Base-by-base conservation (phyloP, 2,113 vertebrate genomes). In the Zosterops pallidus region DNA sequence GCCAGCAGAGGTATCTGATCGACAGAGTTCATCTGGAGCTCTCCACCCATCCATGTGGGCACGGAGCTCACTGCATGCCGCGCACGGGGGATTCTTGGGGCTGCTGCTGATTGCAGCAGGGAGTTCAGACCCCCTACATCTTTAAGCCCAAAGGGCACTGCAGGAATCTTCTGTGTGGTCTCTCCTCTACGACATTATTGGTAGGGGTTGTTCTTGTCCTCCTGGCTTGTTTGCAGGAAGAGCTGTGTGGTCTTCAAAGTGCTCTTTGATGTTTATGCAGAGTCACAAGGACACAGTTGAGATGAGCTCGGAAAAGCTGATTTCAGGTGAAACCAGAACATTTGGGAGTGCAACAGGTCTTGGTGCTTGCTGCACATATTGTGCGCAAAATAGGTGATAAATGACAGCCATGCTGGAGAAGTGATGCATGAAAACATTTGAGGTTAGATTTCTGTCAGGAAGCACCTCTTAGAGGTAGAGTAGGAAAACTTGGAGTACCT, bases 141-240 rank as follows among this genome's bases (percentile, higher is more conserved):
- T 95, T 94, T 83, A 88, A 97, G 90, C 93, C 94, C 88, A 93
- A 96, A 90, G 95, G 96, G 94, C 75, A 15, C 67, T 67, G 76
- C 42, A 86, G 71, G 44, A 81, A 50, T 81, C 15, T 92, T 79
- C 85, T 96, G 85, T 93, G 94, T 96, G 95, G 94, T 94, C 92
- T 93, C 26, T 6, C 47, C 63, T 92, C 88, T 75, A 86, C 0
- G 63, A 90, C 88, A 80, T 44, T 70, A 20, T 88, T 86, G 14
- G 39, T 41, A 68, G 60, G 71, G 83, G 47, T 84, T 96, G n/a
- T 94, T 80, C 75, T 78, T 90, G 94, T 96, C 94, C 90, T 86
- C 33, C 85, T 93, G 80, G 35, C 90, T 67, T 78, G 90, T 64
- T 93, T 93, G 92, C 63, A 90, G 63, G 11, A 81, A 81, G 68